Base-by-base conservation (phyloP, 2,797 vertebrate species). In the Gambelia wislizenii region DNA sequence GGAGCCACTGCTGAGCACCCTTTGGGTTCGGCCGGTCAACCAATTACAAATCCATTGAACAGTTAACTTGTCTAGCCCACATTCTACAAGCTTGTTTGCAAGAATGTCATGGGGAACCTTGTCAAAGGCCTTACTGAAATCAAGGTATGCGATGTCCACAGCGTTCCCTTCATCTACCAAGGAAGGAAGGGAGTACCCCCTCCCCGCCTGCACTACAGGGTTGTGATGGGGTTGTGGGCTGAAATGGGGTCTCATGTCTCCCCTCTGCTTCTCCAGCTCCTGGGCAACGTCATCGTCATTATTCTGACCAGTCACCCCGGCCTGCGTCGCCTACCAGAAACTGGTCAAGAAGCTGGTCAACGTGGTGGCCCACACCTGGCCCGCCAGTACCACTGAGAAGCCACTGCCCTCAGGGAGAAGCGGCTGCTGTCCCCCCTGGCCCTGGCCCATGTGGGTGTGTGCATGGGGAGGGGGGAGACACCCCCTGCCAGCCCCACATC, bases 251-350 rank as follows among this genome's bases (percentile, higher is more conserved):
- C 13, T 77, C 39, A 18, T 2, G 44, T 36, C 1, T 25, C 2
- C 44, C 56, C 74, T 36, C 12, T 81, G 16, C 91, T 83, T 69
- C 86, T 44, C 0, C 96, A 98, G 97, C 97, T 97, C 75, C 94
- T 98, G 90, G 95, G 96, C 52, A 95, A 97, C 83, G 93, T 97
- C n/a, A n/a, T 96, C 91, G 89, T 98, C 2, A 89, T 98, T 1
- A 95, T 96, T 77, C 59, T 98, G 91, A 97, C 97, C 0, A 8
- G 30, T 2, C 90, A 94, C 59, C 75, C 94, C 96, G 0, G 95
- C 96, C 0, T 82, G 92, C 33, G 97, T 98, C 91, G 96, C 95
- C 1, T 94, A 95, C 87, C 96, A 95, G n/a, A n/a, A n/a, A n/a
- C n/a, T n/a, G n/a, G n/a, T n/a, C 84, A 95, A 97, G 90, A 97